Conservation (phyloP, 2,888 invertebrate genomes). For the Caenorhabditis wallacei region DNA sequence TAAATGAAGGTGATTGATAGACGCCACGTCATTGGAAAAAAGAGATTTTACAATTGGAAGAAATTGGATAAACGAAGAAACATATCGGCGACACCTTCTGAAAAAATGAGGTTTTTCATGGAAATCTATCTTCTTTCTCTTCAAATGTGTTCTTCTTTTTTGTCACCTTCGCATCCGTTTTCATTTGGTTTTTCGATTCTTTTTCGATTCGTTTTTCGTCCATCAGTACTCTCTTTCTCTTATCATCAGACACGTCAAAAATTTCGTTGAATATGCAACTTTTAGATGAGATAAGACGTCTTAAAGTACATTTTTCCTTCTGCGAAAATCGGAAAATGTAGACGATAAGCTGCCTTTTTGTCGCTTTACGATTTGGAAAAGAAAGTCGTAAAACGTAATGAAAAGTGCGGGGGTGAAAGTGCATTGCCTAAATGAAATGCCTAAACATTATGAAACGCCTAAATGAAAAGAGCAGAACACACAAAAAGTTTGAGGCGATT, state of each 20-base stretch:
- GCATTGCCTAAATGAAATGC: conserved; percentile 39
- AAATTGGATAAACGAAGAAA: conserved; percentile 12
- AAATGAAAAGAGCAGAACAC: conserved; percentile 1
- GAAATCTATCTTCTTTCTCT: conserved; percentile 39
- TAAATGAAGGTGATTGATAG: conserved; percentile 54
- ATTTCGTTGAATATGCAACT: conserved; percentile 48
- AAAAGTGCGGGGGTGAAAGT: conserved; percentile 29
- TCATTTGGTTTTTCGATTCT: conserved; percentile 21
- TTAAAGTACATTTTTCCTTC: conserved; percentile 33
- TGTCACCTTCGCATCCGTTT: not conserved
- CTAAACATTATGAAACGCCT: conserved; percentile 9
- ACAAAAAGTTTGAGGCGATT: not conserved
- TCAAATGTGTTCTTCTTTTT: conserved; percentile 23
- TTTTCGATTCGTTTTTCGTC: conserved; percentile 2
- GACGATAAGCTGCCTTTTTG: conserved; percentile 23
- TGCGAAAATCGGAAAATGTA: conserved; percentile 5
- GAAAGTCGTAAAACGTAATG: conserved; percentile 49
- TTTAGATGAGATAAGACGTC: conserved; percentile 29
- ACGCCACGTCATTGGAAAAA: conserved; percentile 31
- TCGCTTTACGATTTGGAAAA: conserved; percentile 17
- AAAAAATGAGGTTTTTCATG: conserved; percentile 43
- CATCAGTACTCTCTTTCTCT: conserved; percentile 10
- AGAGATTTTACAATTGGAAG: conserved; percentile 8
- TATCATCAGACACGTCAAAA: conserved; percentile 10
- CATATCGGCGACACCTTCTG: conserved; percentile 38